Percentiles rank a stretch among this genome's conserved stretches.
phyloP scores from a whole-genome alignment of 2,888 invertebrate genomes.

The Isotomurus palustris region DNA sequence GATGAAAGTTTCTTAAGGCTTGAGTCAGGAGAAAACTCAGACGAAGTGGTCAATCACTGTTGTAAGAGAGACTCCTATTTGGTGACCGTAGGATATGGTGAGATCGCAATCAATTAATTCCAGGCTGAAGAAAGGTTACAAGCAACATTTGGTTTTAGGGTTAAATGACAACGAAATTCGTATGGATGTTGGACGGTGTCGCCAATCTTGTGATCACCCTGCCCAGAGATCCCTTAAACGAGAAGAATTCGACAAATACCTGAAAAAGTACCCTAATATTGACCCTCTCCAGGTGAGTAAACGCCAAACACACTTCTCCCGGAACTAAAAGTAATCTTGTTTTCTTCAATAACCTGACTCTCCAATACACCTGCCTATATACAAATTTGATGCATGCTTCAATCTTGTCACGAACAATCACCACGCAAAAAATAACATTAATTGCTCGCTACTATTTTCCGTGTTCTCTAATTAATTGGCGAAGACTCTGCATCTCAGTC shows the following conservation, averaged over 20 bases:
- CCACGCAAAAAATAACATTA: too few species aligned
- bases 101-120: slow-evolving; percentile 1
- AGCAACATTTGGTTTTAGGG: slow-evolving; percentile 21
- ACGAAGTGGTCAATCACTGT: slow-evolving; percentile 44
- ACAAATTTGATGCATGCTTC: too few species aligned
- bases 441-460: too few species aligned
- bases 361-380: too few species aligned
- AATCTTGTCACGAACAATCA: too few species aligned
- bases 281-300: slow-evolving; percentile 45
- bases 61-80: slow-evolving; percentile 43
- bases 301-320: too few species aligned
- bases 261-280: slow-evolving; percentile 39
- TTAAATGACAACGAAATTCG: slow-evolving; percentile 34
- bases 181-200: slow-evolving; percentile 40
- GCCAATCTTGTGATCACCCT: slow-evolving; percentile 31
- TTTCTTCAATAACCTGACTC: too few species aligned
- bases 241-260: slow-evolving; percentile 41
- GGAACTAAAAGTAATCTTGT: too few species aligned
- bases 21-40: slow-evolving; percentile 42
- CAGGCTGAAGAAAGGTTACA: background rate
- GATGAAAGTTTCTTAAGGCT: slow-evolving; percentile 36
- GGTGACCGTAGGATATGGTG: slow-evolving; percentile 44
- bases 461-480: too few species aligned
- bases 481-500: too few species aligned
- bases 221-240: slow-evolving; percentile 33